These are phyloP conservation scores for Acromyrmex charruanus DNA, from an alignment of 1,140 invertebrate genomes.

Conservation along the genomic window DNA sequence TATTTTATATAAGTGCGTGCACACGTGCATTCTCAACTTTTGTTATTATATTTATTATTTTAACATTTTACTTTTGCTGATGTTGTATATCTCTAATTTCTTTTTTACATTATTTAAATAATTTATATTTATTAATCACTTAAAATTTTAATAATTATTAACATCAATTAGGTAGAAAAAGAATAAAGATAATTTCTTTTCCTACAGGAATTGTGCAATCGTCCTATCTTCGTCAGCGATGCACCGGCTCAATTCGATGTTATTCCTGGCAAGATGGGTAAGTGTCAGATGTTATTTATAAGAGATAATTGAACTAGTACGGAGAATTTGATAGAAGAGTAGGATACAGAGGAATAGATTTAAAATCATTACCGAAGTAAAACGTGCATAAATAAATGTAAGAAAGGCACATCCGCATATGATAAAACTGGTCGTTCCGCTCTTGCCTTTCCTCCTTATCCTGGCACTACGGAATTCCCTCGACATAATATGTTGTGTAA, in stretches of 20 bases:
- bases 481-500: slow-evolving; percentile 75
- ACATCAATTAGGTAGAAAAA: neutral
- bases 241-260: slow-evolving; percentile 93
- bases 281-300: slow-evolving; percentile 79
- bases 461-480: slow-evolving; percentile 65
- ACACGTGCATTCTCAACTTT: neutral
- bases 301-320: neutral
- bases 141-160: neutral
- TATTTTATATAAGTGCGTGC: neutral
- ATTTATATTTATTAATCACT: neutral
- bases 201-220: slow-evolving; percentile 91
- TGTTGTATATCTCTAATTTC: neutral
- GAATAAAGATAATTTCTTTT: slow-evolving; percentile 31
- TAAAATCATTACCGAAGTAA: neutral
- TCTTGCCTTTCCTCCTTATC: slow-evolving; percentile 64
- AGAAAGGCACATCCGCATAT: slow-evolving; percentile 40
- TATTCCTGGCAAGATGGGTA: slow-evolving; percentile 95
- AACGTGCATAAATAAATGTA: slow-evolving; percentile 36
- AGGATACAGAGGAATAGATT: neutral
- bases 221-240: slow-evolving; percentile 94
- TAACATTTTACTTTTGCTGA: neutral
- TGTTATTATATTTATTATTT: neutral
- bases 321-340: neutral
- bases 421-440: slow-evolving; percentile 74
- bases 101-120: neutral